Evolutionary conservation across 2,113 vertebrate genomes (phyloP), one percentile per base, ranked within the genome.

Genomic region (Sialia sialis): DNA sequence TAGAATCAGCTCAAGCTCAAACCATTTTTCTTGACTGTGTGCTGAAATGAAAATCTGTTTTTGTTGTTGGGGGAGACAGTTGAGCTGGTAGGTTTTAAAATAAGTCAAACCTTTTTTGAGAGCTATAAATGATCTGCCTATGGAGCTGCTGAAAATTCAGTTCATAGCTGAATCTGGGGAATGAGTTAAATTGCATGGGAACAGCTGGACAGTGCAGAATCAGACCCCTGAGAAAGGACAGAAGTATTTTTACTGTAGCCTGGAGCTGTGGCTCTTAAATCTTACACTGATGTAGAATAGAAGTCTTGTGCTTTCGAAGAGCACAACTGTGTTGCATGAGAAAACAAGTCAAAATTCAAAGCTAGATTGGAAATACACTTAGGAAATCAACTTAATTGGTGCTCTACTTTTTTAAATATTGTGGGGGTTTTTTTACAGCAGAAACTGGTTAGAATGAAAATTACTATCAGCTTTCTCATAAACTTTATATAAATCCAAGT

Each of bases 41-140:
- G 41, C 86, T 96, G 90, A 91, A 94, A 95, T 75, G 58, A 86
- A 93, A 95, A 89, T 83, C 41, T 90, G 64, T 4, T 91, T 94
- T 78, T 90, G 74, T 89, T 97, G 34, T 75, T 75, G 32, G 63
- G 60, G 68, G 38, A 90, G 41, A 74, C 30, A 49, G 34, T 89
- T 82, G 75, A 91, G 56, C 70, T 15, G 10, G 34, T 85, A 78
- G 43, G 49, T 74, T 94, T 75, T 72, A 75, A 91, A 85, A 67
- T 23, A 64, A 11, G 32, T 67, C 36, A 25, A 58, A 70, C 27
- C 30, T n/a, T 89, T 95, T 95, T 72, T 64, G 64, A 72, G 79
- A 69, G 41, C 84, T 78, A 10, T 83, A 87, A 83, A 72, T 80
- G 48, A 46, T 87, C 39, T 95, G 58, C 51, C 26, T 36, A 2